phyloP scores from a whole-genome alignment of 2,797 vertebrate genomes.

The Lateolabrax maculatus region DNA sequence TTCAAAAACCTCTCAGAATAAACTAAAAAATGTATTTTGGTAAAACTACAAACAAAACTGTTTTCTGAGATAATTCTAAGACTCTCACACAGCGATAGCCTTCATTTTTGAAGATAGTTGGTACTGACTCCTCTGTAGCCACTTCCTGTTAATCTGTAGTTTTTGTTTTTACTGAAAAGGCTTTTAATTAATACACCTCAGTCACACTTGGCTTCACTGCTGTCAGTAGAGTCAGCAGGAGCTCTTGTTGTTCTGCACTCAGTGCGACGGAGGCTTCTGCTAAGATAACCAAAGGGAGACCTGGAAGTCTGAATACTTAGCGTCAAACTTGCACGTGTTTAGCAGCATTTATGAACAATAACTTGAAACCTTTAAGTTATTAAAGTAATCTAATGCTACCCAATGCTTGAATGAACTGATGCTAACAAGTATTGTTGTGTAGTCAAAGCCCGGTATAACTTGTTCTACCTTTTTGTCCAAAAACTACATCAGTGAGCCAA shows the following conservation, averaged over 20 bases:
- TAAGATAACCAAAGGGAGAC: constrained; percentile 49
- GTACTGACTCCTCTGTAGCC: constrained; percentile 19
- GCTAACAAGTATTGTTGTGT: background rate
- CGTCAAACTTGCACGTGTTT: constrained; percentile 30
- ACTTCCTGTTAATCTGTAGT: constrained; percentile 21
- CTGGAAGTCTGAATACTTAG: constrained; percentile 25
- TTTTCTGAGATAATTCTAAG: background rate
- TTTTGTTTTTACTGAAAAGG: constrained; percentile 45
- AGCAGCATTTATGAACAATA: constrained; percentile 32
- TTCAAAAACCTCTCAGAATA: background rate
- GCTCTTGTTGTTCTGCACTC: constrained; percentile 47
- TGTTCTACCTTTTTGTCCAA: background rate
- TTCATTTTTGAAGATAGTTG: constrained; percentile 19
- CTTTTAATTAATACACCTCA: constrained; percentile 72
- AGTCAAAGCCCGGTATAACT: background rate
- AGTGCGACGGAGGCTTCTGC: constrained; percentile 36
- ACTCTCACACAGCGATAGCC: background rate
- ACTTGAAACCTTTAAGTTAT: background rate
- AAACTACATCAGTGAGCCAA: constrained; percentile 1
- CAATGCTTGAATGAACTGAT: background rate
- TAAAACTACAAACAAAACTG: background rate
- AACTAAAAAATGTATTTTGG: constrained; percentile 3
- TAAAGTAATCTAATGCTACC: background rate
- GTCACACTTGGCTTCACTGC: constrained; percentile 64
- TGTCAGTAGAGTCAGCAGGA: constrained; percentile 56